phyloP scores from a whole-genome alignment of 2,113 vertebrate species.

The Neolamprologus modestus region DNA sequence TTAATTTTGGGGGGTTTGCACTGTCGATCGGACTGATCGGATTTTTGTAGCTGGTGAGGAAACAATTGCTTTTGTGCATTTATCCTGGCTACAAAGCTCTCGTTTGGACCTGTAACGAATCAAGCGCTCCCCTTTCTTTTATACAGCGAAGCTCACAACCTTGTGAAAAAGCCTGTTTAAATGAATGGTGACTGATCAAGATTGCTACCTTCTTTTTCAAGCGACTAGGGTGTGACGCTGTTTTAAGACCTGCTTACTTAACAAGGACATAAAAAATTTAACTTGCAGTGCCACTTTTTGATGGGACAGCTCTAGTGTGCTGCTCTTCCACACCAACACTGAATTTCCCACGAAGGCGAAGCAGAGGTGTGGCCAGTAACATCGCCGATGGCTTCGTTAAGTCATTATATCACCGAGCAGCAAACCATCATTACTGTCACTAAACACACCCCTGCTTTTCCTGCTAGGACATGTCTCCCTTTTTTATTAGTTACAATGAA shows the following conservation, averaged over 20 bases:
- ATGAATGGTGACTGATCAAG: neutral
- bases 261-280: rapidly evolving
- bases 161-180: neutral
- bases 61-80: neutral
- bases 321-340: neutral
- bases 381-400: no score
- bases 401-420: neutral
- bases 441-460: neutral
- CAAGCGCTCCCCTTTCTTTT: neutral
- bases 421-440: neutral
- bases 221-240: neutral
- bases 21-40: neutral
- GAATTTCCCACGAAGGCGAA: neutral
- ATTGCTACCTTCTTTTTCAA: neutral
- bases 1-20: neutral
- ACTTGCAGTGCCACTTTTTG: neutral
- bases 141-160: rapidly evolving
- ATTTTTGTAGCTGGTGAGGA: neutral
- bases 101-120: neutral
- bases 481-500: neutral
- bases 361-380: neutral
- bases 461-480: neutral
- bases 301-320: neutral
- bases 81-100: neutral
- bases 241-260: neutral